Conservation (phyloP, 2,888 invertebrate genomes). For the Spilarctia lutea region DNA sequence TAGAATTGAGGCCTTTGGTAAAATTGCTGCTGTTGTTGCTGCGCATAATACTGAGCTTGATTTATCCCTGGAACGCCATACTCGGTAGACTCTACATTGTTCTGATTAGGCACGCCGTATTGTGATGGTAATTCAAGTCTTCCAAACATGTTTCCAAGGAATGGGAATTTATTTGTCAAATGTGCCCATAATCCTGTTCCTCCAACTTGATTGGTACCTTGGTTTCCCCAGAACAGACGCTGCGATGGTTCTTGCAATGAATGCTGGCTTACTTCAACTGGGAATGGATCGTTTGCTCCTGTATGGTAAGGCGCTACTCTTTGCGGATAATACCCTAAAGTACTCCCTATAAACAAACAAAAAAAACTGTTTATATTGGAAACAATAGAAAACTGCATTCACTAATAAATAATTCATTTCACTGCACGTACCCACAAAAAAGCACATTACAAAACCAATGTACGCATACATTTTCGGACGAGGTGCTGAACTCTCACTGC, state of each 20-base stretch:
- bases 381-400: conserved; percentile 28
- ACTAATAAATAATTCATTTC: conserved; percentile 45
- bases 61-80: conserved; percentile 52
- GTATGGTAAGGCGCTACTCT: conserved; percentile 73
- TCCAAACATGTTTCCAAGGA: conserved; percentile 79
- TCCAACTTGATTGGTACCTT: conserved; percentile 80
- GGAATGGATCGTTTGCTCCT: conserved; percentile 72
- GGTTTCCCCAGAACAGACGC: conserved; percentile 75
- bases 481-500: conserved; percentile 77
- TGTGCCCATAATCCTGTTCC: conserved; percentile 78
- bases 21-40: conserved; percentile 51
- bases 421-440: conserved; percentile 78
- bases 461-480: conserved; percentile 79
- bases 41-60: conserved; percentile 47
- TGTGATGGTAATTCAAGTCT: conserved; percentile 72
- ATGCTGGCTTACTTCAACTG: conserved; percentile 64
- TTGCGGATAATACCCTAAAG: conserved; percentile 72
- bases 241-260: conserved; percentile 73
- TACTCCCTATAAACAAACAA: conserved; percentile 69
- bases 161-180: conserved; percentile 80
- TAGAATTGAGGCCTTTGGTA: conserved; percentile 47
- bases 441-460: conserved; percentile 71
- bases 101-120: conserved; percentile 65
- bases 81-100: conserved; percentile 47
- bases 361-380: conserved; percentile 31